Percentiles rank a stretch among this genome's conserved stretches.
Conservation (phyloP, 2,797 vertebrate genomes). For the Carapus acus region DNA sequence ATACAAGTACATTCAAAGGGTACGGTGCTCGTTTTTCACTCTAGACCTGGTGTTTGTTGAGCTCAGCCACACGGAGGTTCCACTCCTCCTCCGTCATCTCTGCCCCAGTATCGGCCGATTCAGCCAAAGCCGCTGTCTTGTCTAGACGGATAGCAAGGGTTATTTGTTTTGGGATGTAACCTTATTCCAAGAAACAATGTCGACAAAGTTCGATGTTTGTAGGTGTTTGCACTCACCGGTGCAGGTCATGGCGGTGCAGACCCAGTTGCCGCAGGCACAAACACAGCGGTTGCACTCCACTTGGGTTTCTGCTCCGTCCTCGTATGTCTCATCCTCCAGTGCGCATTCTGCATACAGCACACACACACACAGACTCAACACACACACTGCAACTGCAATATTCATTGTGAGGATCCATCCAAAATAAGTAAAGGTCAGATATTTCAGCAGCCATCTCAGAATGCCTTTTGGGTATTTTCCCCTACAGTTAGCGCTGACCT, state of each 20-base stretch:
- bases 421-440: neutral
- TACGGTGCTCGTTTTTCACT: too few relatives aligned
- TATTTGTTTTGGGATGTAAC: neutral
- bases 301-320: slow-evolving; percentile 92
- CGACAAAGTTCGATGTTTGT: neutral
- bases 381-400: neutral
- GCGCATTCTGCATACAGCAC: slow-evolving; percentile 79
- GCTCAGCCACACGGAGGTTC: slow-evolving; percentile 84
- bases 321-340: slow-evolving; percentile 91
- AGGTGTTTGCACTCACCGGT: slow-evolving; percentile 70
- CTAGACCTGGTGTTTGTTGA: slow-evolving; percentile 98
- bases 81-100: slow-evolving; percentile 90
- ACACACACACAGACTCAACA: slow-evolving; percentile 1
- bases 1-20: too few relatives aligned
- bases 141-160: slow-evolving; percentile 52
- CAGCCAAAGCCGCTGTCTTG: slow-evolving; percentile 72
- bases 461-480: too few relatives aligned
- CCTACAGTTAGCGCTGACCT: too few relatives aligned
- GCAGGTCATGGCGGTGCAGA: slow-evolving; percentile 97
- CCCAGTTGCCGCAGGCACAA: slow-evolving; percentile 98
- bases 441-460: too few relatives aligned
- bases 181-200: neutral
- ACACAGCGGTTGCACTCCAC: slow-evolving; percentile 98
- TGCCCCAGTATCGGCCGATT: slow-evolving; percentile 61
- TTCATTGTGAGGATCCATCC: neutral